Evolutionary conservation across 2,888 invertebrate species (phyloP).

Genomic region (Scaptomyza caliginosa): DNA sequence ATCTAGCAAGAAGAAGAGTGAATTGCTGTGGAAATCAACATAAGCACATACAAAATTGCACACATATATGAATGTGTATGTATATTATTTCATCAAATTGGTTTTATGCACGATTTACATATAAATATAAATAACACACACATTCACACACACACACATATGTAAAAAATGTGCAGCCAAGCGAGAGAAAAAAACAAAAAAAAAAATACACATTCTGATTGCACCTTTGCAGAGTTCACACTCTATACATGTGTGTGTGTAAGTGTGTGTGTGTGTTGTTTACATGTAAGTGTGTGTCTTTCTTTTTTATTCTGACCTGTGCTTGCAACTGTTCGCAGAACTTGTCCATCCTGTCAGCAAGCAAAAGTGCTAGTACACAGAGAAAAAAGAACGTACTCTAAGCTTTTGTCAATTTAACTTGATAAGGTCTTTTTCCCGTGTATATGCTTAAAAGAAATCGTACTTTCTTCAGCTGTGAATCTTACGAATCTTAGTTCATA

Average conservation of each 20-base stretch:
- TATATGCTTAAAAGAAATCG: slow-evolving; percentile 6
- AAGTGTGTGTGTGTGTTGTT: slow-evolving; percentile 22
- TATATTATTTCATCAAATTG: slow-evolving; percentile 23
- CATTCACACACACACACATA: slow-evolving; percentile 18
- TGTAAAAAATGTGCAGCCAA: slow-evolving; percentile 65
- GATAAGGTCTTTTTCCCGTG: no score
- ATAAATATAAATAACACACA: slow-evolving; percentile 4
- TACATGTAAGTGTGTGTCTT: not conserved
- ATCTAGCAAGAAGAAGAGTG: slow-evolving; percentile 25
- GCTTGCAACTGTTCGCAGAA: slow-evolving; percentile 39
- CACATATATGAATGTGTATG: not conserved
- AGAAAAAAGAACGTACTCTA: not conserved
- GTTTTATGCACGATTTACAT: slow-evolving; percentile 56
- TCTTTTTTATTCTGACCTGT: slow-evolving; percentile 42
- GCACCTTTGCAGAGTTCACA: slow-evolving; percentile 76
- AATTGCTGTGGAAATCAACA: slow-evolving; percentile 36
- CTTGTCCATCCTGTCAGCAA: slow-evolving; percentile 41
- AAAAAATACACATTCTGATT: slow-evolving; percentile 56
- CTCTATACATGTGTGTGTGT: slow-evolving; percentile 24
- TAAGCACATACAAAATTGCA: not conserved
- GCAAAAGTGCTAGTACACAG: slow-evolving; percentile 21
- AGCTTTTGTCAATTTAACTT: no score
- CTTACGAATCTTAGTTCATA: slow-evolving; percentile 56
- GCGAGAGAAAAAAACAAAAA: slow-evolving; percentile 50
- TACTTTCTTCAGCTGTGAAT: slow-evolving; percentile 46